Percentiles rank a stretch among this genome's conserved stretches.
Conservation (phyloP, 1,140 invertebrate genomes). For the Berghia stephanieae region DNA sequence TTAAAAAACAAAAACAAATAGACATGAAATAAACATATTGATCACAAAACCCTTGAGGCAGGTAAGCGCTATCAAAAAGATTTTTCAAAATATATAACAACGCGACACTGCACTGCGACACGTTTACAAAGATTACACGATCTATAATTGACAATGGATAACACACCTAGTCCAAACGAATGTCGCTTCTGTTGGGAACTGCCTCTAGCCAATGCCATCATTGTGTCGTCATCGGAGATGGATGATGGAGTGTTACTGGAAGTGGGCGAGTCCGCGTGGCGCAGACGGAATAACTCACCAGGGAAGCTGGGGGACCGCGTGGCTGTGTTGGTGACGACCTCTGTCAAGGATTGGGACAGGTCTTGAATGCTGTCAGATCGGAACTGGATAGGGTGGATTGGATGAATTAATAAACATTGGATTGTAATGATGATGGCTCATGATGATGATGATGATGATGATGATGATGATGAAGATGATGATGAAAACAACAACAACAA, state of each 20-base stretch:
- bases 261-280: too few species aligned
- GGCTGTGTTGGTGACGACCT: slow-evolving; percentile 26
- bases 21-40: too few species aligned
- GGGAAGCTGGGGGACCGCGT: slow-evolving; percentile 42
- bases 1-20: too few species aligned
- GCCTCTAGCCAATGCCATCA: slow-evolving; percentile 42
- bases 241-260: too few species aligned
- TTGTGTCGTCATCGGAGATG: slow-evolving; percentile 36
- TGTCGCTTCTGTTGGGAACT: slow-evolving; percentile 38
- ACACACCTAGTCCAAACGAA: slow-evolving; percentile 45
- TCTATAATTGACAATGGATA: slow-evolving; percentile 79
- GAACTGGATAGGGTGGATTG: slow-evolving; percentile 42
- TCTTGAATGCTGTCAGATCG: slow-evolving; percentile 62
- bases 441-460: too few species aligned
- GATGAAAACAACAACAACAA: too few species aligned
- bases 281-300: slow-evolving; percentile 47
- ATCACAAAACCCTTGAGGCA: too few species aligned
- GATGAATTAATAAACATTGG: background rate
- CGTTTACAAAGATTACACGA: slow-evolving; percentile 94
- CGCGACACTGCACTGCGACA: too few species aligned
- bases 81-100: too few species aligned
- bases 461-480: too few species aligned
- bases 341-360: slow-evolving; percentile 41
- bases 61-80: too few species aligned
- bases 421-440: too few species aligned